Evolutionary conservation across 2,888 invertebrate species (phyloP), one percentile per base, ranked within the genome.

Genomic region (Polydrusus tereticollis): DNA sequence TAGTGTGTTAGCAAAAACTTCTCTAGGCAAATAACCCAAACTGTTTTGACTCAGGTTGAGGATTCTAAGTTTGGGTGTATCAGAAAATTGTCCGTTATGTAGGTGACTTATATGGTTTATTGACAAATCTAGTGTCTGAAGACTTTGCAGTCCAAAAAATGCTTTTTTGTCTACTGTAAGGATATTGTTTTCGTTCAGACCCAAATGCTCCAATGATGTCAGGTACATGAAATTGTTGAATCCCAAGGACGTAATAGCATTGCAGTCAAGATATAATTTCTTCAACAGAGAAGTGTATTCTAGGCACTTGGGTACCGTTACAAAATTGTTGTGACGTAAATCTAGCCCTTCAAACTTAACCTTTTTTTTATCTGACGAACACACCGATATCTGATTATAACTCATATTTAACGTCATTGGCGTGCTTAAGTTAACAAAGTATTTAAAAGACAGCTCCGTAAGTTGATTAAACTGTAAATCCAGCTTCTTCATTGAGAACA

Each of bases 401-500:
- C 95, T 95, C 45, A 94, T 87, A 82, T 96, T 95, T 62, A 96
- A 86, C 7, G 90, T 89, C 77, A 96, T 87, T 23, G 92, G 91
- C 5, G 93, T 92, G 8, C 93, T 92, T 23, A 92, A 88, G 81
- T 93, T 93, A 74, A 89, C 87, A 80, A 94, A 93, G 63, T 89
- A 88, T 79, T 88, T 89, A 78, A 93, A 85, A 16, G 91, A 90
- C 78, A 96, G 88, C 74, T 89, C 88, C 20, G 90, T 90, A 62
- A 96, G 86, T 78, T 91, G 89, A 83, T 96, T 96, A 79, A 91
- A 90, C 85, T 94, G 94, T 73, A 96, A 86, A 84, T 96, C 95
- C 68, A 97, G 86, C 80, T 92, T 91, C 76, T 91, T 90, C 78
- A 97, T 86, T 82, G 90, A 91, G 20, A 93, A 91, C 79, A 96